Evolutionary conservation across 2,797 vertebrate genomes (phyloP), one percentile per base, ranked within the genome.

Genomic region (Gymnoscopelus microlampas): DNA sequence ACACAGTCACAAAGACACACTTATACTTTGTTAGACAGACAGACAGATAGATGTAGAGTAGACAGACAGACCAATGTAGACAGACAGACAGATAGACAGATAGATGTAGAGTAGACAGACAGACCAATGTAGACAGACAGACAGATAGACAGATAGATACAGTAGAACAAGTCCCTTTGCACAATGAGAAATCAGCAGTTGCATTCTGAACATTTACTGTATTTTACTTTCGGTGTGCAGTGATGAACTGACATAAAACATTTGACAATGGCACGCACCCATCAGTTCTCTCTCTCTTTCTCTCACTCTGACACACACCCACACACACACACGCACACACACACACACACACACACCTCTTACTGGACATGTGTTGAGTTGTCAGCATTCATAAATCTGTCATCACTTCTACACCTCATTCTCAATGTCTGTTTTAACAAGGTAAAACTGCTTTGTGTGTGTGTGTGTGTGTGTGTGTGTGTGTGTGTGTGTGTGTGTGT

Each of bases 1-100:
- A 66, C 61, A 63, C 63, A 70, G 70, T 80, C 81, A 87, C 86
- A 92, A 85, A 86, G 84, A 83, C 80, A 74, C 73, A 70, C 71
- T 88, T 79, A 69, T 77, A 55, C 74, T 71, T 58, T 69, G 61
- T 74, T 47, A n/a, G 5, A 49, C 51, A 66, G 57, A 26, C 48
- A 13, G 48, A 11, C 14, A 49, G 39, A n/a, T 29, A 54, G 63
- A 15, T 19, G 19, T 19, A 19, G 19, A 19, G 63, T 7, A 54
- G 14, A 60, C 58, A 60, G 58, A 35, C 39, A 39, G 58, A 59
- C 3, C 55, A 57, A 26, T 57, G 55, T 57, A 32, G 35, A 32
- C n/a, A 55, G 53, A 55, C 53, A 48, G 19, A 62, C 13, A 24
- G 19, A 55, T 3, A 55, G 19, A 55, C 10, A 23, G 19, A 9